Base-by-base conservation (phyloP, 1,140 invertebrate species). In the Caenorhabditis tropicalis region DNA sequence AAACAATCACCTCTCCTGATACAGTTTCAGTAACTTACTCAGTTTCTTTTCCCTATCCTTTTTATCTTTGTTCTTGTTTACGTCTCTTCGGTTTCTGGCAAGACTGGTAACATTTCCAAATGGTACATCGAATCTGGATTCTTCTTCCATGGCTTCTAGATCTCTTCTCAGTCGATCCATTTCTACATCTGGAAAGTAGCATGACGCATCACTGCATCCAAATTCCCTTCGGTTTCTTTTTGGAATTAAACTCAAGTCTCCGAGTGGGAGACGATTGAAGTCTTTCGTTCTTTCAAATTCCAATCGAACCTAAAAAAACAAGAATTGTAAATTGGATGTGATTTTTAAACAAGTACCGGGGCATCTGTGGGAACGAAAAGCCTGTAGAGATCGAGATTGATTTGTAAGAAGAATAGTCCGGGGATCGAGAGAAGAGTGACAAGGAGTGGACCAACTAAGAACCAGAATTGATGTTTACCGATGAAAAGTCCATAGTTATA, bases 381-480 rank as follows among this genome's bases (percentile, higher is more conserved):
- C 74, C 91, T 90, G 84, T 91, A 91, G 33, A 91, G 85, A 85
- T 91, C 90, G 33, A 91, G 82, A 70, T 91, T 91, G 51, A 91
- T 91, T 46, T 82, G 56, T 43, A 90, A 24, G 46, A 83, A 88
- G 19, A 82, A 85, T 27, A 91, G 65, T 29, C 90, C 90, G 24
- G 89, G 89, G 1, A 89, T 19, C 31, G 24, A 87, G 2, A 82
- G 53, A 29, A 90, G 15, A 33, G 90, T 90, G 80, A 88, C 84
- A 12, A 91, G 12, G 9, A 88, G 49, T 10, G 86, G 82, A 16
- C 27, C 81, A 5, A 58, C 21, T 19, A 85, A 21, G 33, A 85
- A 82, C 60, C 60, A 82, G 16, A 24, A 29, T 43, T 83, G 80
- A 79, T 85, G 58, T 46, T 58, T 70, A 36, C 31, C 84, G 7